These are phyloP conservation scores for Coilia nasus DNA, from an alignment of 2,797 vertebrate genomes.

Conservation along the genomic window DNA sequence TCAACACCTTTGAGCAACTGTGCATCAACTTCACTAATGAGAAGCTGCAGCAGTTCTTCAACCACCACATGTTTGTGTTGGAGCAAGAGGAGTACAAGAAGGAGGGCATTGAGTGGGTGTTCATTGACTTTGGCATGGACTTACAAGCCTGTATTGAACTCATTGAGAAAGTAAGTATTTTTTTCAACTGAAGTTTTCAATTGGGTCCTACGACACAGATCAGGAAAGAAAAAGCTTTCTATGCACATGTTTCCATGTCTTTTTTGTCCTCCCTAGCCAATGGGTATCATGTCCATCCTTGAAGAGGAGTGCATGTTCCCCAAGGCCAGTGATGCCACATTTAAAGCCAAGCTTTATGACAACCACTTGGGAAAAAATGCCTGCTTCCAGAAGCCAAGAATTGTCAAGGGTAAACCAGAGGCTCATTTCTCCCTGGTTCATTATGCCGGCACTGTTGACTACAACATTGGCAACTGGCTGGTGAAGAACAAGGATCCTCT, in stretches of 20 bases:
- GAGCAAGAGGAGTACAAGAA: constrained; percentile 85
- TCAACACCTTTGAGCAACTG: constrained; percentile 64
- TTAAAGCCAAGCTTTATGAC: constrained; percentile 82
- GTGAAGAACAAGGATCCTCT: constrained; percentile 80
- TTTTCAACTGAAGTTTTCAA: too few relatives aligned
- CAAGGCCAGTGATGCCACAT: constrained; percentile 76
- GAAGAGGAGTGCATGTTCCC: constrained; percentile 82
- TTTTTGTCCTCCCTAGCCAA: too few relatives aligned
- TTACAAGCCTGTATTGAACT: constrained; percentile 81
- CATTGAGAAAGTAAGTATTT: constrained; percentile 82
- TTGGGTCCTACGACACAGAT: too few relatives aligned
- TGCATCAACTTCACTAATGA: constrained; percentile 67
- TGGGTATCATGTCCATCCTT: constrained; percentile 76
- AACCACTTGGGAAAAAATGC: constrained; percentile 79
- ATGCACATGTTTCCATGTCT: too few relatives aligned
- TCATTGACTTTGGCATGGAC: constrained; percentile 83
- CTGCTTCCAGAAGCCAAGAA: constrained; percentile 79
- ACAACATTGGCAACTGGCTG: constrained; percentile 78
- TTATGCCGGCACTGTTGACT: constrained; percentile 79
- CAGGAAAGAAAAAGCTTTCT: too few relatives aligned
- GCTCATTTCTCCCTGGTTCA: constrained; percentile 78
- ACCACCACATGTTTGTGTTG: constrained; percentile 84
- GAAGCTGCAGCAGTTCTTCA: constrained; percentile 82
- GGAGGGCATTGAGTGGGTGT: constrained; percentile 80
- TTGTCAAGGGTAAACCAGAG: constrained; percentile 76